Percentiles rank a stretch among this genome's conserved stretches.
These are phyloP conservation scores for Apeira syringaria DNA, from an alignment of 2,888 invertebrate genomes.

Conservation along the genomic window DNA sequence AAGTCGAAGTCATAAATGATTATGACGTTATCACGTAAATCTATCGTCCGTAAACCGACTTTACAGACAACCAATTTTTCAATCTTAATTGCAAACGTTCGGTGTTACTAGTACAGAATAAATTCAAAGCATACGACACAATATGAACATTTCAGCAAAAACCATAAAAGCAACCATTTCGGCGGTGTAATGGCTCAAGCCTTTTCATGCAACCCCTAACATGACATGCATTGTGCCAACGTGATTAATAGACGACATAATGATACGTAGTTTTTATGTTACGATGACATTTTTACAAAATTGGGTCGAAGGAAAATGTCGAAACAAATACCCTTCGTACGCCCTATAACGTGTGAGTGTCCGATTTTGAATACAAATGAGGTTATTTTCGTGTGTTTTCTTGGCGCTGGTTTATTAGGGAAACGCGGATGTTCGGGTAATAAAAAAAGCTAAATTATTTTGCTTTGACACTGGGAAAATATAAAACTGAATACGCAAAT, in stretches of 20 bases:
- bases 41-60: no score
- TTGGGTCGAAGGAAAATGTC: slow-evolving; percentile 51
- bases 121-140: slow-evolving; percentile 1
- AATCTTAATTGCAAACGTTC: no score
- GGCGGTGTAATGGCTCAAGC: slow-evolving; percentile 65
- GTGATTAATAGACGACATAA: slow-evolving; percentile 76
- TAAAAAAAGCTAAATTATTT: slow-evolving; percentile 34
- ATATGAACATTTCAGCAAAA: slow-evolving; percentile 31
- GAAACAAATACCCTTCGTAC: slow-evolving; percentile 38
- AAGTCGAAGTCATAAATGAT: no score
- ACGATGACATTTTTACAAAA: slow-evolving; percentile 63
- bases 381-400: slow-evolving; percentile 36
- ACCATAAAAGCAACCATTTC: slow-evolving; percentile 58
- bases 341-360: slow-evolving; percentile 28
- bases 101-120: not conserved
- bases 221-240: slow-evolving; percentile 72
- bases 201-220: slow-evolving; percentile 61
- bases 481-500: not conserved
- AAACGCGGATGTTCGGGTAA: slow-evolving; percentile 29
- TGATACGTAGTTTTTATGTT: slow-evolving; percentile 65
- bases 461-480: slow-evolving; percentile 10
- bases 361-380: slow-evolving; percentile 50
- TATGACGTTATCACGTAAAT: no score
- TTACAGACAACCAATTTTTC: no score
- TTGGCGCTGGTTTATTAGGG: slow-evolving; percentile 38